Base-by-base conservation (phyloP, 2,797 vertebrate genomes). In the Mionectes olivaceus region DNA sequence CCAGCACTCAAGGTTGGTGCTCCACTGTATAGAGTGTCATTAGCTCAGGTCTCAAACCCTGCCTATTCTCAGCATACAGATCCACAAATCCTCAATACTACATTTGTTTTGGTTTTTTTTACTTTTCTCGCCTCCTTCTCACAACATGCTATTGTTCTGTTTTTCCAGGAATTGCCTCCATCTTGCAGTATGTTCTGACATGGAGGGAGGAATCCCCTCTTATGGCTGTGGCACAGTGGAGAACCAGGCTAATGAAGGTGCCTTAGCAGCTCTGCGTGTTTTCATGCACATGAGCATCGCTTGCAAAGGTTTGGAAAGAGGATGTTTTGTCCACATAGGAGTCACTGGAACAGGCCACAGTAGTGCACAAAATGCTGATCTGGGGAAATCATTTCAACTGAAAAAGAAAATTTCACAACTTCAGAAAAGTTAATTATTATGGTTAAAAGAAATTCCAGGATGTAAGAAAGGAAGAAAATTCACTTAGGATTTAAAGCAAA, bases 21-120 rank as follows among this genome's bases (percentile, higher is more conserved):
- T 25, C 27, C n/a, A 7, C n/a, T 25, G 27, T 17, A 9, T 4
- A 70, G 2, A 8, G 21, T 33, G n/a, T 37, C 7, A 1, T 69
- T 37, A 80, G 19, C 57, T 83, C 2, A 1, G 46, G 55, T 30
- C 39, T 75, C 49, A 41, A 71, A 64, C 19, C 12, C 30, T 46
- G 25, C n/a, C 33, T 73, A 30, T 71, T 69, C 4, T 0, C 21
- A 33, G 8, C 0, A 0, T 32, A 30, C 0, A 0, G 49, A 79
- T 28, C 39, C 43, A 35, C 60, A 68, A 68, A 80, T 33, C 25
- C 41, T 64, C 50, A 61, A 19, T n/a, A 15, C 7, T 50, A 32
- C 10, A 17, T 46, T 87, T 83, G 41, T 56, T 67, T 68, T 61
- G 17, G 17, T 12, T 73, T 39, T 50, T 81, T 87, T 61, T 64